Evolutionary conservation across 2,888 invertebrate genomes (phyloP).

Genomic region (Itoplectis maculator): DNA sequence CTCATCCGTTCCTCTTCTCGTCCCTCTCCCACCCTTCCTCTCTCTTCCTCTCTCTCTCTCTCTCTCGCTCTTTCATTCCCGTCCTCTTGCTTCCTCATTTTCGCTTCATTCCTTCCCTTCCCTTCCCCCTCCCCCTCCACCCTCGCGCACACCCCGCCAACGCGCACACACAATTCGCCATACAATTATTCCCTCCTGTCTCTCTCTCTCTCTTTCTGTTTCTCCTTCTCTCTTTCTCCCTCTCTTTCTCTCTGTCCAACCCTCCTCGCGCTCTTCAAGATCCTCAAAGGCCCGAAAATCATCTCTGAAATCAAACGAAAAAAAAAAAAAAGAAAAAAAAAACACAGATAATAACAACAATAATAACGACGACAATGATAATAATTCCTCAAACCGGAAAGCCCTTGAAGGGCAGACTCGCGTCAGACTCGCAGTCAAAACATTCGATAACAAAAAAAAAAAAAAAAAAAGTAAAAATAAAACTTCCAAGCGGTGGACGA

Average conservation of each 20-base stretch:
- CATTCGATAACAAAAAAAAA: background rate
- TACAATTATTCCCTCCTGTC: conserved; percentile 48
- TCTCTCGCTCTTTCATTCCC: conserved; percentile 55
- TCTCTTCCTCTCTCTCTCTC: conserved; percentile 52
- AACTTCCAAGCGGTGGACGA: background rate
- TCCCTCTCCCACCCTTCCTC: conserved; percentile 64
- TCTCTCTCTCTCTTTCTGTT: conserved; percentile 41
- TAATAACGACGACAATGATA: conserved; percentile 20
- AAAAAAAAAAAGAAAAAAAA: background rate
- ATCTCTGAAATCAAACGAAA: background rate
- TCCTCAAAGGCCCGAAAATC: conserved; percentile 54
- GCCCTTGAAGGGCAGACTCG: too few species aligned
- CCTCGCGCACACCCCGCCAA: conserved; percentile 54
- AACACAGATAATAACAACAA: background rate
- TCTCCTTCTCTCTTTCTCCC: conserved; percentile 47
- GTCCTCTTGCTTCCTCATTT: conserved; percentile 63
- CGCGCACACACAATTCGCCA: conserved; percentile 46
- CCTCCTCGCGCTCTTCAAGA: conserved; percentile 41
- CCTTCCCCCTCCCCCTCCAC: conserved; percentile 59
- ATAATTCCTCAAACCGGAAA: background rate
- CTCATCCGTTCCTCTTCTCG: conserved; percentile 63
- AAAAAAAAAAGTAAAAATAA: background rate
- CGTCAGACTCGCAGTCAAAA: too few species aligned
- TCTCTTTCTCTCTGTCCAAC: conserved; percentile 48
- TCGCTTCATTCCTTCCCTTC: conserved; percentile 62